Evolutionary conservation across 1,140 invertebrate genomes (phyloP), one percentile per base, ranked within the genome.

Genomic region (Bombus consobrinus): DNA sequence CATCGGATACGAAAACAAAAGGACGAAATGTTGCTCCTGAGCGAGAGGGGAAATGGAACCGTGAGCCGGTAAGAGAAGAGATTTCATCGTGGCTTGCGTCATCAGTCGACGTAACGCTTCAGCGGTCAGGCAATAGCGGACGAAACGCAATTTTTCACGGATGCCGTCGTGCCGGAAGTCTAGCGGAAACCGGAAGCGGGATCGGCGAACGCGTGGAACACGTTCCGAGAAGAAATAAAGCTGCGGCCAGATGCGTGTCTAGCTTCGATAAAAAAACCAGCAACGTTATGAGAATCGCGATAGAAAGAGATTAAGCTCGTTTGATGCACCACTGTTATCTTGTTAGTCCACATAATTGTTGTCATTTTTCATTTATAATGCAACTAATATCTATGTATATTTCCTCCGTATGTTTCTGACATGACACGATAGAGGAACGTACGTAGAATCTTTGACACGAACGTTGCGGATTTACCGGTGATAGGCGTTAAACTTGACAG

Each of bases 61-160:
- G 32, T 41, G 59, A 37, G 32, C 59, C 53, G 34, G 37, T 73
- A 71, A 66, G 84, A 81, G 80, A 39, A 32, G 68, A 74, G 69
- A 85, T 87, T 87, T 57, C 64, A 79, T 83, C 81, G 81, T 66
- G 72, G 82, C 72, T 86, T 78, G 75, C 85, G 85, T 88, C 90
- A 91, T 91, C 90, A 71, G 74, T 68, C 83, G 78, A 41, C 32
- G 76, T 43, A 76, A 82, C 81, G 89, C 79, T 83, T 81, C 87
- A 62, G 22, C 87, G 32, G 41, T 28, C 25, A 28, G 18, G 10
- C 59, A 37, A 39, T 68, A 59, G 77, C 88, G 82, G 86, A 88
- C 83, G 86, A 87, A 53, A 64, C 66, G 87, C 87, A 92, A 93
- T 93, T 93, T 93, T 93, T 93, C 93, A 93, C 83, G 91, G 64